phyloP scores from a whole-genome alignment of 2,797 vertebrate genomes.

The Coranthus polyacanthus region DNA sequence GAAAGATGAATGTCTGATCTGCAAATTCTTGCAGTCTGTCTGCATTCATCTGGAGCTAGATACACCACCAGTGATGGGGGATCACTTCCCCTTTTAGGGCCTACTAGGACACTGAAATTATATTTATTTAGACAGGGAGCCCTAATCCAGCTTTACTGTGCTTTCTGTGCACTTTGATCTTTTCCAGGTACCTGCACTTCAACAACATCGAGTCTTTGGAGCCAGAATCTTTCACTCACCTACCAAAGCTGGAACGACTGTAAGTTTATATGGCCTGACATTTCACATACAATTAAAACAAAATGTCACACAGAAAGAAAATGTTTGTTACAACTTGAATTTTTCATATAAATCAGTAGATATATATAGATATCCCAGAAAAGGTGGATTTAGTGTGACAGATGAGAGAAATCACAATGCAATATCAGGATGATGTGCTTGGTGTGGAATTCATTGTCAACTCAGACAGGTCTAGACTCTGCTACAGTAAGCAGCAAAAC shows the following conservation, averaged over 20 bases:
- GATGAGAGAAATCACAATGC: conserved; percentile 27
- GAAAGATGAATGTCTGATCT: conserved; percentile 30
- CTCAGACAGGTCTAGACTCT: conserved; percentile 16
- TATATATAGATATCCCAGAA: too few species aligned
- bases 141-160: conserved; percentile 38
- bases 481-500: conserved; percentile 14
- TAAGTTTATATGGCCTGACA: conserved; percentile 82
- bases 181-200: conserved; percentile 96
- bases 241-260: conserved; percentile 98
- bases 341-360: conserved; percentile 1
- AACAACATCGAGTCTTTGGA: conserved; percentile 98
- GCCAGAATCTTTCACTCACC: conserved; percentile 93
- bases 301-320: background rate
- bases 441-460: conserved; percentile 6
- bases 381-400: too few species aligned
- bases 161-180: conserved; percentile 55
- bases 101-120: background rate
- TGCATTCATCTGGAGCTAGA: conserved; percentile 22
- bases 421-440: conserved; percentile 22
- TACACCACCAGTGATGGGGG: background rate
- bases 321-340: background rate
- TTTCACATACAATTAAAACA: background rate
- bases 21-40: conserved; percentile 11
- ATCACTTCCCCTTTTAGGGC: background rate
- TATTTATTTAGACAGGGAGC: conserved; percentile 11